These are phyloP conservation scores for Oreochromis grahami DNA, from an alignment of 2,797 vertebrate species.

Conservation along the genomic window DNA sequence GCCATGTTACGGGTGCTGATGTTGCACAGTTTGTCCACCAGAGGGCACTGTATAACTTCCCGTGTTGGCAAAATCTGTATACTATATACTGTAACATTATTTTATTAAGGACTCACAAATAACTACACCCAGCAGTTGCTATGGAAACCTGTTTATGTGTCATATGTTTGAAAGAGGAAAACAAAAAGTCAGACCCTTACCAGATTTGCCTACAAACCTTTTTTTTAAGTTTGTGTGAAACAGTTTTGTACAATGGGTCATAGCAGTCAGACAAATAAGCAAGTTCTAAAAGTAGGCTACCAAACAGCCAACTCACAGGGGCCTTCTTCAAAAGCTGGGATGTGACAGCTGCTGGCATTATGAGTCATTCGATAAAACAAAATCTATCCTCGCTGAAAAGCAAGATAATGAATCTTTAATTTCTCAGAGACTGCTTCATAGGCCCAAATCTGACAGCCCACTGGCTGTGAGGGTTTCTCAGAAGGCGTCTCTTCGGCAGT, in stretches of 20 bases:
- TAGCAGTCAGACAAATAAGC: neutral
- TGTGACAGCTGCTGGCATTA: neutral
- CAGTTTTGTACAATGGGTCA: neutral
- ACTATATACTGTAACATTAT: neutral
- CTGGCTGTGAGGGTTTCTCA: too few species aligned
- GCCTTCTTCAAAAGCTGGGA: neutral
- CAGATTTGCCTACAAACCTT: neutral
- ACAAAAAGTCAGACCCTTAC: neutral
- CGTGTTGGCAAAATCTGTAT: neutral
- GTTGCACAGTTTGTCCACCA: neutral
- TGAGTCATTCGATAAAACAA: neutral
- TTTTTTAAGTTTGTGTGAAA: neutral
- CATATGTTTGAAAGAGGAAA: neutral
- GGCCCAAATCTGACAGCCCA: too few species aligned
- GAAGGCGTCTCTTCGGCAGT: neutral
- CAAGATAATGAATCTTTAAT: neutral
- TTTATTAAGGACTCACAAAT: neutral
- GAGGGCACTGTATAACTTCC: neutral
- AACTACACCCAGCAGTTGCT: neutral
- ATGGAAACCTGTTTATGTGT: neutral
- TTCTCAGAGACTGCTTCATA: neutral
- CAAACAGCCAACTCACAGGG: neutral
- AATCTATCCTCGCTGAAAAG: neutral
- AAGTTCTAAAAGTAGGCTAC: neutral
- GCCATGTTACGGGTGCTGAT: neutral